A percentile compares a stretch with the other conserved stretches of the same genome.
Evolutionary conservation across 2,888 invertebrate species (phyloP).

Genomic region (Epiblema foenella): DNA sequence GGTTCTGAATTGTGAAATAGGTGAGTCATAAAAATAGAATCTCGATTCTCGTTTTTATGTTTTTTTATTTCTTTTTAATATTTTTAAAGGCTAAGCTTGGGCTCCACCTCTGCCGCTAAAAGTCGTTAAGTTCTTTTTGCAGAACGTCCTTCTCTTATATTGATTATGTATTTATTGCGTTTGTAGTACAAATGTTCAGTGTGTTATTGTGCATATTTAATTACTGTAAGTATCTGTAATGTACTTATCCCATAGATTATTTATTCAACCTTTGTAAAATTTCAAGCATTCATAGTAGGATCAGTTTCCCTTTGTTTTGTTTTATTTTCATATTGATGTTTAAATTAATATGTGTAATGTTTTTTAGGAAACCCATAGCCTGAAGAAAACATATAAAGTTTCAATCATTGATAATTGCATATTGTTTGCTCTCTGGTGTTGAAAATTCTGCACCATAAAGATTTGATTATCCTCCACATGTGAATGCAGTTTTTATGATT

Average conservation of each 20-base stretch:
- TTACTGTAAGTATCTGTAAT: background rate
- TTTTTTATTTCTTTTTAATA: background rate
- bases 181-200: background rate
- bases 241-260: background rate
- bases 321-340: background rate
- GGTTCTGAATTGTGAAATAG: background rate
- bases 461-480: no score
- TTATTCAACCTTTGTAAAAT: background rate
- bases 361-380: no score
- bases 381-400: no score
- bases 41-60: background rate
- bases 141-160: background rate
- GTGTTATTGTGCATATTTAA: background rate
- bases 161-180: background rate
- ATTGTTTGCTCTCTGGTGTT: no score
- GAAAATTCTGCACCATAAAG: background rate
- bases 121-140: background rate
- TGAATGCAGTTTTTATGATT: background rate
- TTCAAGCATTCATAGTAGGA: background rate
- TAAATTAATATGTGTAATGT: background rate
- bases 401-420: no score
- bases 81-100: background rate
- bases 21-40: constrained; percentile 5
- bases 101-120: background rate
- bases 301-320: background rate